These are phyloP conservation scores for Phymastichus coffea DNA, from an alignment of 1,140 invertebrate genomes.

Conservation along the genomic window DNA sequence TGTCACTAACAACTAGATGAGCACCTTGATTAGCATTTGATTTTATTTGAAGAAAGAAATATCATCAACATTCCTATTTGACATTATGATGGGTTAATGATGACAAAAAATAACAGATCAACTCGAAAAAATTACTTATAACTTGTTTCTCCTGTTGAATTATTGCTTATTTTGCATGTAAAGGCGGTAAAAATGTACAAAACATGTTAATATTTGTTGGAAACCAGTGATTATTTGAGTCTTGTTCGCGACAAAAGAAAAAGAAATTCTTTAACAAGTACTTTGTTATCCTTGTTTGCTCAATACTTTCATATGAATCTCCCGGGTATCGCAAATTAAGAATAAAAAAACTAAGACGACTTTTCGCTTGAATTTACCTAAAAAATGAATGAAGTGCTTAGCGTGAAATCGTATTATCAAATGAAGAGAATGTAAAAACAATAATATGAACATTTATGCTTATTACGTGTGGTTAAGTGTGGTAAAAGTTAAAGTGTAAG, in stretches of 20 bases:
- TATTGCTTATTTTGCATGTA: no score
- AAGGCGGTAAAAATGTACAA: no score
- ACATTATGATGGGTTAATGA: slow-evolving; percentile 8
- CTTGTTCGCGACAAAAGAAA: not conserved
- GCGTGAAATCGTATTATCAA: not conserved
- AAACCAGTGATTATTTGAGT: slow-evolving; percentile 12
- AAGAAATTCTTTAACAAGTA: not conserved
- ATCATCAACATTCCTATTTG: slow-evolving; percentile 24
- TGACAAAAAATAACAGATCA: no score
- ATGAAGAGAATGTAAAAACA: not conserved
- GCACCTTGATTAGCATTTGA: slow-evolving; percentile 16
- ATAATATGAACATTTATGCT: not conserved
- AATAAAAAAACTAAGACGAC: not conserved
- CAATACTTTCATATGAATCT: slow-evolving; percentile 11
- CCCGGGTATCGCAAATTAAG: slow-evolving; percentile 8
- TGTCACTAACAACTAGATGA: slow-evolving; percentile 11
- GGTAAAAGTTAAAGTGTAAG: slow-evolving; percentile 17
- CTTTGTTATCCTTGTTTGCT: not conserved
- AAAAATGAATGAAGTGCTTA: not conserved
- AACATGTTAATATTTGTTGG: not conserved
- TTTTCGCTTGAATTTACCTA: not conserved
- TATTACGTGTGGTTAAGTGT: slow-evolving; percentile 11
- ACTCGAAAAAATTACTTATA: no score
- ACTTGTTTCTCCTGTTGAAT: no score
- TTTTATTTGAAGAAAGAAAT: slow-evolving; percentile 7